These are phyloP conservation scores for Drosophila nigrodunni DNA, from an alignment of 1,140 invertebrate species.

Conservation along the genomic window DNA sequence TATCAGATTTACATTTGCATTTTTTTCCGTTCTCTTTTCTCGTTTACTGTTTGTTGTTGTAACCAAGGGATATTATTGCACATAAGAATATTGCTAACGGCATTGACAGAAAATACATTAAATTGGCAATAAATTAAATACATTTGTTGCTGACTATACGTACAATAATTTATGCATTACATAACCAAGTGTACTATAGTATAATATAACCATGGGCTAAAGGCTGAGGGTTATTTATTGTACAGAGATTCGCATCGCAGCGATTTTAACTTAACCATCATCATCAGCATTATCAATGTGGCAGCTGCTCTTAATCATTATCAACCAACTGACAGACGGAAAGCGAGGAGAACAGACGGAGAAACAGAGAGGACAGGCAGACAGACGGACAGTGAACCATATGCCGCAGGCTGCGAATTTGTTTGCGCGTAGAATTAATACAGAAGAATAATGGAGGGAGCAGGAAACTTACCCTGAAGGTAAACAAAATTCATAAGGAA, in stretches of 20 bases:
- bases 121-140: conserved; percentile 34
- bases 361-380: neutral
- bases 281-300: conserved; percentile 33
- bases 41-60: neutral
- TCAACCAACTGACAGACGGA: conserved; percentile 7
- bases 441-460: neutral
- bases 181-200: conserved; percentile 8
- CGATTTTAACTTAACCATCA: conserved; percentile 28
- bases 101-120: conserved; percentile 23
- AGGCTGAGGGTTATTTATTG: conserved; percentile 8
- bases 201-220: conserved; percentile 1
- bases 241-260: conserved; percentile 13
- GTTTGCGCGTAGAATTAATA: conserved; percentile 55
- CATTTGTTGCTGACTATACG: conserved; percentile 6
- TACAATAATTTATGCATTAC: conserved; percentile 27
- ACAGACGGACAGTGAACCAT: conserved; percentile 32
- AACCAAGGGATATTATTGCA: conserved; percentile 9
- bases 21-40: neutral
- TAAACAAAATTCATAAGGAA: conserved; percentile 28
- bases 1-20: conserved; percentile 10
- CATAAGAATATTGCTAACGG: conserved; percentile 18
- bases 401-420: conserved; percentile 55
- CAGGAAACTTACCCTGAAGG: neutral
- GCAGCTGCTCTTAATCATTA: conserved; percentile 55
- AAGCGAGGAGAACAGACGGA: neutral